Conservation (phyloP, 2,888 invertebrate genomes). For the Oxytorus armatus region DNA sequence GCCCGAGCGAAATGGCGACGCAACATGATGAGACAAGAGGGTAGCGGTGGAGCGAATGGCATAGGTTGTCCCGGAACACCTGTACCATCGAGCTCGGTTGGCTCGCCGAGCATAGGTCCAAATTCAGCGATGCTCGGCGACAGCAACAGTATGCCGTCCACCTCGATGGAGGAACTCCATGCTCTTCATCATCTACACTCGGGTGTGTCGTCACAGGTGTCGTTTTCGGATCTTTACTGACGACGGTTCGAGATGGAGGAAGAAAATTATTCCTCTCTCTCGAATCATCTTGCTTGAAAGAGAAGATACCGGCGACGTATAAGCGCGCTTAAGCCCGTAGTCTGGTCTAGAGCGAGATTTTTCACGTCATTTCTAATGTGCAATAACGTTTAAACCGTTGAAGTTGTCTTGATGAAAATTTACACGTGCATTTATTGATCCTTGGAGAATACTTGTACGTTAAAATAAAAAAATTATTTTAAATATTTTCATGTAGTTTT, state of each 20-base stretch:
- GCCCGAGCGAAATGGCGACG: constrained; percentile 99
- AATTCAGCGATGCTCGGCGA: constrained; percentile 84
- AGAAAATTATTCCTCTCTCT: constrained; percentile 69
- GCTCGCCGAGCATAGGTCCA: constrained; percentile 81
- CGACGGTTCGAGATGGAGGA: constrained; percentile 78
- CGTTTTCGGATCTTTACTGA: constrained; percentile 84
- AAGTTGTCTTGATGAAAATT: too few relatives aligned
- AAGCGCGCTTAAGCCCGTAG: neutral
- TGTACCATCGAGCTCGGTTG: constrained; percentile 81
- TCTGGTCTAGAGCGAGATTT: neutral
- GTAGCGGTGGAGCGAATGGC: constrained; percentile 78
- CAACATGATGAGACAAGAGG: constrained; percentile 95
- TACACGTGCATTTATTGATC: too few relatives aligned
- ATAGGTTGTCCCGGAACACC: constrained; percentile 82
- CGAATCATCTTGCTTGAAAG: constrained; percentile 63
- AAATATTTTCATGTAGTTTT: too few relatives aligned
- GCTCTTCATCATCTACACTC: constrained; percentile 86
- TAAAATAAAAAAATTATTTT: too few relatives aligned
- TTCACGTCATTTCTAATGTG: too few relatives aligned
- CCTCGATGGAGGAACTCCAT: constrained; percentile 85
- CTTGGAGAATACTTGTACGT: too few relatives aligned
- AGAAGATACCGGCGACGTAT: neutral
- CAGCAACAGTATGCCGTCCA: constrained; percentile 85
- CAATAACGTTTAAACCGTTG: too few relatives aligned
- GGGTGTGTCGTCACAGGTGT: constrained; percentile 83